Conservation (phyloP, 1,140 invertebrate genomes). For the Argopecten irradians region DNA sequence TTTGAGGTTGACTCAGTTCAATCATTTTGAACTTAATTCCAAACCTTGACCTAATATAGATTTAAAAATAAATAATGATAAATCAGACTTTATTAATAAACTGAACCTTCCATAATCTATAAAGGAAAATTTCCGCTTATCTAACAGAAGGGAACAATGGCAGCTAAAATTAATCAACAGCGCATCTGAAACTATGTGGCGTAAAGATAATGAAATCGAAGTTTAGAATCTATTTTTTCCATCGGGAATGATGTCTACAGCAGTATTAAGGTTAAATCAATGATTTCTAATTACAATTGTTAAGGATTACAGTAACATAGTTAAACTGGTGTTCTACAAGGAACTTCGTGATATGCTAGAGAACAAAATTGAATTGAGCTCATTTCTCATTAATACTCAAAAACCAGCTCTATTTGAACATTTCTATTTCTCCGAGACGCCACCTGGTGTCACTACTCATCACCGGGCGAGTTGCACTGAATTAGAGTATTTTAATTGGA, state of each 20-base stretch:
- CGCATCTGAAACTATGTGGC: not conserved
- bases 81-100: not conserved
- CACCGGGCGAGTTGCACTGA: not conserved
- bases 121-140: not conserved
- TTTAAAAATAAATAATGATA: not conserved
- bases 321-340: not conserved
- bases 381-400: not conserved
- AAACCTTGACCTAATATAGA: no score
- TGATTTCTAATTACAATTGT: not conserved
- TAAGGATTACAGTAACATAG: not conserved
- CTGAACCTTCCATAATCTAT: not conserved
- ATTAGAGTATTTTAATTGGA: constrained; percentile 23
- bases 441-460: not conserved
- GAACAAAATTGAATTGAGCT: not conserved
- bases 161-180: not conserved
- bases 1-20: no score
- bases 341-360: not conserved
- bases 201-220: not conserved
- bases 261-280: not conserved
- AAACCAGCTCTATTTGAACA: not conserved
- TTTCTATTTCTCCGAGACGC: not conserved
- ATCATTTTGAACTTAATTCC: no score
- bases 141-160: not conserved
- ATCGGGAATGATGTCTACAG: not conserved
- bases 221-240: not conserved